Conservation (phyloP, 2,113 vertebrate species). For the Neotragus moschatus region DNA sequence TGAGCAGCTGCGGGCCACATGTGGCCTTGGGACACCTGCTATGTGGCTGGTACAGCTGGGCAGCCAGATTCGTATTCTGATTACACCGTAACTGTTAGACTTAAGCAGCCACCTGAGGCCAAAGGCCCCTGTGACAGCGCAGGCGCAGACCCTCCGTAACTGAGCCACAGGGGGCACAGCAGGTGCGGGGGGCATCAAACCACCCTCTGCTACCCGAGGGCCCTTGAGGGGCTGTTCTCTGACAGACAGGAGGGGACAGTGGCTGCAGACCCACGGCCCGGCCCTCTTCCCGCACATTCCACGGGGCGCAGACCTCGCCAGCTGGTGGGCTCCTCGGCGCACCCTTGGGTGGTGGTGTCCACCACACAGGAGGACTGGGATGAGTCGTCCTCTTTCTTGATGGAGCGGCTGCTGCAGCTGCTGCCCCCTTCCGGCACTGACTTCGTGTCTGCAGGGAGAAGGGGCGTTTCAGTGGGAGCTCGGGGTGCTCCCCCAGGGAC, state of each 20-base stretch:
- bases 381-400: constrained; percentile 84
- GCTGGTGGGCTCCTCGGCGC: constrained; percentile 73
- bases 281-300: rapidly evolving
- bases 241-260: rapidly evolving
- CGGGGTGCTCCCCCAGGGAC: not conserved
- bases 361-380: constrained; percentile 89
- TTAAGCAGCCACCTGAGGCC: not conserved
- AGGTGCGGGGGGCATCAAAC: not conserved
- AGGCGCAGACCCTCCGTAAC: rapidly evolving
- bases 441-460: constrained; percentile 79
- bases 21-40: not conserved
- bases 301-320: constrained; percentile 81
- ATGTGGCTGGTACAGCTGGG: not conserved
- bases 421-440: constrained; percentile 79
- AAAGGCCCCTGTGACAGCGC: rapidly evolving
- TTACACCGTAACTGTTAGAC: rapidly evolving
- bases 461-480: rapidly evolving
- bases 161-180: not conserved
- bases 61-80: not conserved
- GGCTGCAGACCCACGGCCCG: rapidly evolving
- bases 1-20: rapidly evolving
- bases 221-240: not conserved
- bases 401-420: constrained; percentile 78
- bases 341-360: constrained; percentile 91
- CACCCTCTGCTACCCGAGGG: not conserved